Evolutionary conservation across 53 echinoderm and acorn worm species (phyloP), one percentile per base, ranked within the genome.

Genomic region (Pentamera pediparva): DNA sequence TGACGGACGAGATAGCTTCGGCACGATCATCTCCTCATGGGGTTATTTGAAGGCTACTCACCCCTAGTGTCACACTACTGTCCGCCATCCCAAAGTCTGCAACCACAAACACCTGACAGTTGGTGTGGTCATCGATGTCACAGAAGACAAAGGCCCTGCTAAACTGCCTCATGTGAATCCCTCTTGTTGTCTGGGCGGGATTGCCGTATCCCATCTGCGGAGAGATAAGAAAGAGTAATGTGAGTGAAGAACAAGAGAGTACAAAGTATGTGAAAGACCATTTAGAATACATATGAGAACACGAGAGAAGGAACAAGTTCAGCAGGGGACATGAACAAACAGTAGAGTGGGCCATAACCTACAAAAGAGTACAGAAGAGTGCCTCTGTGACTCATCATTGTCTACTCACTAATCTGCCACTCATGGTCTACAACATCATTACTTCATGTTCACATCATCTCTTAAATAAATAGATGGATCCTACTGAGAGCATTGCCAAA

Each of bases 171-270:
- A 84, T 32, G 52, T 96, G 91, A 56, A 96, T 96, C 1, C 95
- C 95, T 37, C 78, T 79, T n/a, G 96, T 84, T 13, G 76, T 73
- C 72, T 96, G 91, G 0, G 63, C 78, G 11, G 91, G 91, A 30
- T 88, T 83, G 41, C 86, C 91, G 51, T 88, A 91, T 0, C 96
- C 96, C 88, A 96, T 96, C 96, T 96, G 32, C 0, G 35, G 36
- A 49, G 70, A 65, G 54, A 70, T 39, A 15, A 22, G 28, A 17
- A 40, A 31, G 34, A 78, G 24, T 6, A 70, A 6, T 45, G 8
- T 21, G 28, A 10, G 27, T 33, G 64, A 15, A 63, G 33, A 1
- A 63, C 13, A 28, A 30, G 0, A 63, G 1, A 31, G 17, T 15
- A 20, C 13, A 32, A 58, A 24, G n/a, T 15, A 45, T 15, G 13